Evolutionary conservation across 2,888 invertebrate species (phyloP), one percentile per base, ranked within the genome.

Genomic region (Idaea biselata): DNA sequence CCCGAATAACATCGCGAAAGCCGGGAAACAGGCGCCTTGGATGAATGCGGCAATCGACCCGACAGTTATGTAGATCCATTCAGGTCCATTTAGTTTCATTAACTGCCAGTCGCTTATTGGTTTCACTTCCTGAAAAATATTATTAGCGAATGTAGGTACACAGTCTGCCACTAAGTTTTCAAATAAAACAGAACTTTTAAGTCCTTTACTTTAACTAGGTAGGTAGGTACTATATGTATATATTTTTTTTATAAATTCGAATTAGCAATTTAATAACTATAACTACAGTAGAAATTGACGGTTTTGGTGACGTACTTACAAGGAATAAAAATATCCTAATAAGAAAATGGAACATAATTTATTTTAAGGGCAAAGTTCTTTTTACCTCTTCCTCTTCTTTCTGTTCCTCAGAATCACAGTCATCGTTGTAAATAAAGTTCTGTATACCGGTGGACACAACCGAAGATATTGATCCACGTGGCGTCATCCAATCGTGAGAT

Each of bases 1-100:
- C 58, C 95, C 95, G 74, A 95, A 96, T 1, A 96, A 88, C n/a
- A 95, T 82, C 0, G 95, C 95, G 75, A 95, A 96, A 0, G 92
- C 91, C 4, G 96, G 96, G 72, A 95, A 94, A 62, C 94, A 94
- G 0, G 94, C 93, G 8, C 96, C 96, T 62, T 95, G 94, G 3
- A 94, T 77, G 31, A 94, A 89, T 0, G 95, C 94, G 1, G 95
- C 94, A 2, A 95, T 78, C n/a, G 94, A 93, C 16, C 94, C 94
- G n/a, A 94, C 75, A 0, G 94, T 71, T 18, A 95, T 89, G 65
- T 89, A 93, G 0, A 91, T 87, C 95, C 95, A 95, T 80, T 96
- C 96, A 0, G 94, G 94, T 31, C 84, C 88, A 74, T 95, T 95
- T 63, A 94, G 73, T 68, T 93, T 93, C 64, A 95, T 79, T 31